These are phyloP conservation scores for Tragopan temminckii DNA, from an alignment of 2,797 vertebrate species.

Conservation along the genomic window DNA sequence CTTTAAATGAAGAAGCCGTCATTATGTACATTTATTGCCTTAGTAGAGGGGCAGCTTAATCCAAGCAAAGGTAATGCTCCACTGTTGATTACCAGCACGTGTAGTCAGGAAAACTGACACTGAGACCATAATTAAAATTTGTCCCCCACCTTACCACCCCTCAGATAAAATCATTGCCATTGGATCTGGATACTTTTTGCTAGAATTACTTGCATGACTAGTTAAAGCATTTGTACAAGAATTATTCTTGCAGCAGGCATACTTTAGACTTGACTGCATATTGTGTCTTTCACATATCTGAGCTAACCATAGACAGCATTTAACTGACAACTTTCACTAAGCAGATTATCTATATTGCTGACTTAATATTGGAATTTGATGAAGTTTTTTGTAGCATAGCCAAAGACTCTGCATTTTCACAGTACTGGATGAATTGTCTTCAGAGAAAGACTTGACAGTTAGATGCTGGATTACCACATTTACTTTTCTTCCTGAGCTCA, in stretches of 20 bases:
- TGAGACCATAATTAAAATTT: neutral
- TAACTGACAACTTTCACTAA: neutral
- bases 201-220: neutral
- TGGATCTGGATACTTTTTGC: neutral
- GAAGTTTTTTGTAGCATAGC: neutral
- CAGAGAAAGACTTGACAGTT: neutral
- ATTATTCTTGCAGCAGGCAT: neutral
- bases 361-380: neutral
- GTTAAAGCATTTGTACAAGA: neutral
- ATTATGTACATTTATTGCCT: neutral
- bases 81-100: neutral
- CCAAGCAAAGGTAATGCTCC: neutral
- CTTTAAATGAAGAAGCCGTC: neutral
- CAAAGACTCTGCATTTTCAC: neutral
- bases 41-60: neutral
- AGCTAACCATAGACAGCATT: neutral
- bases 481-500: neutral
- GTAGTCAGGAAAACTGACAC: neutral
- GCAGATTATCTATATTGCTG: neutral
- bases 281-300: neutral
- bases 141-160: neutral
- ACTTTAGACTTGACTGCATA: neutral
- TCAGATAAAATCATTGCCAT: neutral
- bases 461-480: neutral
- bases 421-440: neutral